phyloP scores from a whole-genome alignment of 2,888 invertebrate species.

The Campopleginae sp. region DNA sequence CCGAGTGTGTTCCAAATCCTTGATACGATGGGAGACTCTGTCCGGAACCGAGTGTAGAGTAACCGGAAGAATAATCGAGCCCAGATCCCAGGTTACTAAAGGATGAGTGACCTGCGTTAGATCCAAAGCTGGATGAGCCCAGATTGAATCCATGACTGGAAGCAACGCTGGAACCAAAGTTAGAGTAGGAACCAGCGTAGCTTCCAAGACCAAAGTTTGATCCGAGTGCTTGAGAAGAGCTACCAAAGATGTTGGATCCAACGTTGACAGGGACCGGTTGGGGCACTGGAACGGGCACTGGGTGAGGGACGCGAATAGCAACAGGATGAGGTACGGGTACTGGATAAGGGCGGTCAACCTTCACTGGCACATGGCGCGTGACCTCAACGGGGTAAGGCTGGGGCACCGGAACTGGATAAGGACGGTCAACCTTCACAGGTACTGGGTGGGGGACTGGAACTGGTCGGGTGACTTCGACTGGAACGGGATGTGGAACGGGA shows the following conservation, averaged over 20 bases:
- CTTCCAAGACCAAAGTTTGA: slow-evolving; percentile 51
- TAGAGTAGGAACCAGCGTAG: slow-evolving; percentile 42
- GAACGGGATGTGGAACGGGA: slow-evolving; percentile 74
- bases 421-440: slow-evolving; percentile 73
- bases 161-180: slow-evolving; percentile 32
- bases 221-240: slow-evolving; percentile 47
- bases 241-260: slow-evolving; percentile 42
- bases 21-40: slow-evolving; percentile 20
- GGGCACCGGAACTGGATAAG: slow-evolving; percentile 70
- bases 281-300: slow-evolving; percentile 72
- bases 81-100: slow-evolving; percentile 46
- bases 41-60: slow-evolving; percentile 32
- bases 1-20: slow-evolving; percentile 33
- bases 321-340: slow-evolving; percentile 70
- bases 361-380: slow-evolving; percentile 73
- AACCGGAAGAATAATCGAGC: slow-evolving; percentile 21
- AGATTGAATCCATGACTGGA: slow-evolving; percentile 49
- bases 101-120: slow-evolving; percentile 34
- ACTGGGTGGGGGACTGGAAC: slow-evolving; percentile 74
- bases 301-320: slow-evolving; percentile 72
- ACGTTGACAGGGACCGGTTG: slow-evolving; percentile 66
- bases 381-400: slow-evolving; percentile 74
- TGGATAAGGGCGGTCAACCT: slow-evolving; percentile 74
- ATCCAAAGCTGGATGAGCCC: slow-evolving; percentile 52
- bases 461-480: slow-evolving; percentile 72